These are phyloP conservation scores for Aricia agestis DNA, from an alignment of 1,140 invertebrate genomes.

Conservation along the genomic window DNA sequence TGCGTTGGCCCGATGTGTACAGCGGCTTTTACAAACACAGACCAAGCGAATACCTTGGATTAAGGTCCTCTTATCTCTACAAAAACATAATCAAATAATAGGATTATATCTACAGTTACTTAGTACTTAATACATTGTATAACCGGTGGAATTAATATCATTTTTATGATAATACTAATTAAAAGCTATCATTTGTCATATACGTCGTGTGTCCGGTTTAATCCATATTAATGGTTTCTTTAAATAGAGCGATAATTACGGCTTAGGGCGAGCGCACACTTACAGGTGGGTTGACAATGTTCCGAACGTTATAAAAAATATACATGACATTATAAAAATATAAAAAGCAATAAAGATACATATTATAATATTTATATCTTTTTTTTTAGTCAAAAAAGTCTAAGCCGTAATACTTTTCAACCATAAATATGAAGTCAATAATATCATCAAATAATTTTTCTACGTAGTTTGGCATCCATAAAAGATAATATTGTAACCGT, in stretches of 20 bases:
- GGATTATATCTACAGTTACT: not conserved
- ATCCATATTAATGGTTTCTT: constrained; percentile 52
- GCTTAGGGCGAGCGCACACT: constrained; percentile 16
- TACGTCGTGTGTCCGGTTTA: constrained; percentile 34
- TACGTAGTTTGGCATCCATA: no score
- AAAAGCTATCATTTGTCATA: constrained; percentile 35
- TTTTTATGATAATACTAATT: constrained; percentile 24
- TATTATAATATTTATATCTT: no score
- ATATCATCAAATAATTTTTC: no score
- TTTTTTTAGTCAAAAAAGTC: constrained; percentile 4
- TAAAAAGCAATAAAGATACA: no score
- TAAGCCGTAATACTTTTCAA: no score
- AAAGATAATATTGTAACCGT: no score
- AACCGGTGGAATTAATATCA: constrained; percentile 20
- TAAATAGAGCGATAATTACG: constrained; percentile 22
- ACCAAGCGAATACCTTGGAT: no score
- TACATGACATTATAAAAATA: constrained; percentile 9
- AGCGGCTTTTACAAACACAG: no score
- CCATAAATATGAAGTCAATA: no score
- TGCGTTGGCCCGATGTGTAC: no score
- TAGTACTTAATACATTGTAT: not conserved
- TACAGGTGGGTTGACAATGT: constrained; percentile 9
- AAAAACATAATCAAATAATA: constrained; percentile 1
- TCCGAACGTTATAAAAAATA: no score
- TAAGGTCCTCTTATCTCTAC: not conserved